A percentile compares a stretch with the other conserved stretches of the same genome.
Evolutionary conservation across 2,888 invertebrate genomes (phyloP).

Genomic region (Epinotia bilunana): DNA sequence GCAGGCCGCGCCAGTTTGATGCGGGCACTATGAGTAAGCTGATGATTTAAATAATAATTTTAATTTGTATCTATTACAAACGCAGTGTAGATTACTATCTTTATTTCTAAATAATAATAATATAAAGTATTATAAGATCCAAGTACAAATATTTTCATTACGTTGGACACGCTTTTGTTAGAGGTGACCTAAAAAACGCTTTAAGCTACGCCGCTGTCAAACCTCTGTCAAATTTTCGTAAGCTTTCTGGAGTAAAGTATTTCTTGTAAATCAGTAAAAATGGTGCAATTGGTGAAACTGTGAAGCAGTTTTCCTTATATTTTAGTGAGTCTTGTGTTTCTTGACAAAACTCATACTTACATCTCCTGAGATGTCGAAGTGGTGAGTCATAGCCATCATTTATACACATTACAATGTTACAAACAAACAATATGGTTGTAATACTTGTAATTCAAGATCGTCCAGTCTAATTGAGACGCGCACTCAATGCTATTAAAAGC

Average conservation of each 20-base stretch:
- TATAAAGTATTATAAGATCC: neutral
- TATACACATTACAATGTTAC: slow-evolving; percentile 16
- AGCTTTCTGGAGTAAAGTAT: slow-evolving; percentile 25
- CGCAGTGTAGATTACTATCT: too few species aligned
- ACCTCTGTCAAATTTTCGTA: slow-evolving; percentile 31
- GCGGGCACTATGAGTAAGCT: too few species aligned
- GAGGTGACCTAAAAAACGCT: neutral
- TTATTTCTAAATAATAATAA: too few species aligned
- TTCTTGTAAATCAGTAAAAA: slow-evolving; percentile 35
- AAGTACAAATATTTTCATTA: too few species aligned
- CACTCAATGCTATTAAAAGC: slow-evolving; percentile 9
- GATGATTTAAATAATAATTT: too few species aligned
- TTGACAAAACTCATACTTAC: slow-evolving; percentile 19
- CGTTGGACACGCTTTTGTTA: neutral
- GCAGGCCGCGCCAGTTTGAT: too few species aligned
- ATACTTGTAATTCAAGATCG: slow-evolving; percentile 15
- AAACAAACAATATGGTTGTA: slow-evolving; percentile 33
- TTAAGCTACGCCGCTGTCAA: slow-evolving; percentile 3
- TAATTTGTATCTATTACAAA: too few species aligned
- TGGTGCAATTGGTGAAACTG: slow-evolving; percentile 11
- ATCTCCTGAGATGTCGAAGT: slow-evolving; percentile 70
- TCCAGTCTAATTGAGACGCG: slow-evolving; percentile 12
- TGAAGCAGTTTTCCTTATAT: slow-evolving; percentile 1
- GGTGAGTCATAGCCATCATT: slow-evolving; percentile 59
- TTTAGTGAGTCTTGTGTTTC: slow-evolving; percentile 18